These are phyloP conservation scores for Plecotus auritus DNA, from an alignment of 2,113 vertebrate genomes.

Conservation along the genomic window DNA sequence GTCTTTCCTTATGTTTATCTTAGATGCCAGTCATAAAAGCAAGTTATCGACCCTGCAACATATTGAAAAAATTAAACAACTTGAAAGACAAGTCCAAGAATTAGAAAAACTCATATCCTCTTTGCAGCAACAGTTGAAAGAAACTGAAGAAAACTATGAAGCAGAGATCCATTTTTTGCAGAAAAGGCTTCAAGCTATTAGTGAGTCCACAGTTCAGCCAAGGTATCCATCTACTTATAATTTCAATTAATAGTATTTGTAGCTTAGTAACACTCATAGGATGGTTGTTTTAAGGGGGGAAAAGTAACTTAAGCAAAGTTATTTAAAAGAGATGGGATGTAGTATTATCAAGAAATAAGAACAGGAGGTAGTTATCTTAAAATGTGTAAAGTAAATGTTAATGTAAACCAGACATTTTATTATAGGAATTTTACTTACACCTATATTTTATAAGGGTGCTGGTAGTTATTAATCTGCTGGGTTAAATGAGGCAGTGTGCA, in stretches of 20 bases:
- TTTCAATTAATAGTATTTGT: not conserved
- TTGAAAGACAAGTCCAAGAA: conserved; percentile 85
- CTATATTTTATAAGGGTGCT: not conserved
- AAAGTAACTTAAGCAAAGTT: not conserved
- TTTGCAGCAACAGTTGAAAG: conserved; percentile 86
- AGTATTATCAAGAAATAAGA: not conserved
- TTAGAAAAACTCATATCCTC: conserved; percentile 81
- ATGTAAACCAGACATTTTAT: not conserved
- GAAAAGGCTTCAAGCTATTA: conserved; percentile 80
- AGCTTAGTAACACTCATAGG: not conserved
- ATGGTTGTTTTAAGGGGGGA: conserved; percentile 21
- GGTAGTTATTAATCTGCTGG: not conserved
- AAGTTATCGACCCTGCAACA: conserved; percentile 60
- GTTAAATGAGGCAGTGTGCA: not conserved
- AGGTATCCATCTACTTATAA: conserved; percentile 80
- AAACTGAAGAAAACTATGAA: conserved; percentile 83
- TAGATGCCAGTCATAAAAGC: conserved; percentile 31
- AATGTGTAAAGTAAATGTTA: not conserved
- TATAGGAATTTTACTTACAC: not conserved
- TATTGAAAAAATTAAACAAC: conserved; percentile 78
- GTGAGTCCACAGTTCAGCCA: conserved; percentile 47
- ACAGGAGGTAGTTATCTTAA: not conserved
- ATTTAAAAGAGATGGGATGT: not conserved
- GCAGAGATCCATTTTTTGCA: conserved; percentile 84
- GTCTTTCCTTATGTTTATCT: conserved; percentile 35